Evolutionary conservation across 2,888 invertebrate species (phyloP), one percentile per base, ranked within the genome.

Genomic region (Dichetophora obliterata): DNA sequence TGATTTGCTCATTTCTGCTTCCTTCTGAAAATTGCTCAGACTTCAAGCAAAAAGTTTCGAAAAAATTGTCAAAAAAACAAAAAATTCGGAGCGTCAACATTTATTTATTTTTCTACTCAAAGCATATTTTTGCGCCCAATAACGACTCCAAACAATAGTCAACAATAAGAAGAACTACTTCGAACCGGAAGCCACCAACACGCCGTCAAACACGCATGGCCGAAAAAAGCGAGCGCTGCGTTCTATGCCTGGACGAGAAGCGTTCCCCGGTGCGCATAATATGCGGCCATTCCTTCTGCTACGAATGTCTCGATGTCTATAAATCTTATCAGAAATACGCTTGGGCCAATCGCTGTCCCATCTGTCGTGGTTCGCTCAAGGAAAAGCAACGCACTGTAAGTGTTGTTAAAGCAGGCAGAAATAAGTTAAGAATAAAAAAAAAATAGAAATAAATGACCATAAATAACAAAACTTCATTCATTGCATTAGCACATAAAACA

Each of bases 271-370:
- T 81, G 2, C 73, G 63, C 63, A 78, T 82, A 68, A 52, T 66
- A 3, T 82, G 82, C 57, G 82, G 82, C 19, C 82, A 82, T 70
- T 82, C 82, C 0, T 82, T 82, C 57, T 82, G 82, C 74, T 68
- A 27, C 54, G 81, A 76, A 4, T 82, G 82, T 16, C 76, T 82
- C 8, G 77, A 79, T 27, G 78, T 79, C 19, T 80, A 76, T 34
- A 70, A 82, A 24, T 77, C 82, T 0, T 80, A 84, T 74, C 54
- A 79, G 16, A 69, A 80, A 27, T 66, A 81, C 74, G 72, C 79
- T 2, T 82, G 82, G 82, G 81, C 81, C 27, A 78, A 78, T 34
- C 81, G 80, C 31, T 82, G 82, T 66, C 82, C 82, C 37, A 80
- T 82, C 8, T 82, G 82, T 59, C 76, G 82, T 19, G 37, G 77